Evolutionary conservation across 1,140 invertebrate genomes (phyloP), one percentile per base, ranked within the genome.

Genomic region (Conus ventricosus): DNA sequence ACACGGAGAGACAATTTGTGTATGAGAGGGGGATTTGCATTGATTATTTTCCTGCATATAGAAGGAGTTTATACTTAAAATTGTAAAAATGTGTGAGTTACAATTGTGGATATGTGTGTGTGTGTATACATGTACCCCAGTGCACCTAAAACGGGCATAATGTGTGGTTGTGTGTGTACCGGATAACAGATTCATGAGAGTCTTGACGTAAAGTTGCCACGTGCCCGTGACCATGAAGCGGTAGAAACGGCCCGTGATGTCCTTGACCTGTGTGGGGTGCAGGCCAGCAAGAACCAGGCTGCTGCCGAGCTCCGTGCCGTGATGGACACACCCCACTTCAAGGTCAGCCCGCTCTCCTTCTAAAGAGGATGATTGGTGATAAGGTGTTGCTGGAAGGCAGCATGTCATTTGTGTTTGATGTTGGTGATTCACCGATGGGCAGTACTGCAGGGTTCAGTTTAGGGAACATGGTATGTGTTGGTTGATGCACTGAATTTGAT

Each of bases 171-270:
- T 39, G 17, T 63, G 60, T 63, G 71, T 82, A 10, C 17, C 25
- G 10, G 27, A 39, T 80, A 88, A 0, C 60, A 93, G 92, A 87
- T 90, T 17, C 91, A 93, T 84, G 93, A 93, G 76, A 88, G 90
- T 25, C 80, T 93, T 23, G 91, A 93, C 60, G 89, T 92, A 39
- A 87, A 90, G 71, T 67, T 91, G 11, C 89, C 89, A 15, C 89
- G 90, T 6, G 84, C 87, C 1, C 89, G 90, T 81, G 89, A 85
- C 23, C 27, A 88, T 23, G 88, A 90, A 75, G 89, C 89, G 10
- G 90, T 90, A 20, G 89, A 88, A 57, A 84, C 86, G 25, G 85
- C 91, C 8, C 88, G 89, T 17, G 92, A 92, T 85, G 85, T 92
- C 0, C 86, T 89, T n/a, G 89, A 91, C n/a, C 75, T 87, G 23